A percentile compares a stretch with the other conserved stretches of the same genome.
Evolutionary conservation across 1,140 invertebrate genomes (phyloP).

Genomic region (Brevipalpus yothersi): DNA sequence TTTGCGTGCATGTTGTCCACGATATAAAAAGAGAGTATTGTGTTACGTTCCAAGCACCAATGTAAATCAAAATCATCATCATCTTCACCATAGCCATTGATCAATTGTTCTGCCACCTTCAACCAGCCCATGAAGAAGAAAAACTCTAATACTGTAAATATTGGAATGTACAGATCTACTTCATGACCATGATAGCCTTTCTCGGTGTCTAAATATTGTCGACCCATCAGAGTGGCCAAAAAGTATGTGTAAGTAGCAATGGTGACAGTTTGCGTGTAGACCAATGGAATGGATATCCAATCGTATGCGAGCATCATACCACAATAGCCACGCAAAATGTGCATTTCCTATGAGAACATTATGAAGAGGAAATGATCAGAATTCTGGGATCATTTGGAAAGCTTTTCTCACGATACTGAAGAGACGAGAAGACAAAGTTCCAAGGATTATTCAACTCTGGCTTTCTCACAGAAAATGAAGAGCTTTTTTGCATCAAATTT

Average conservation of each 20-base stretch:
- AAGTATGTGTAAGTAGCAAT: slow-evolving; percentile 49
- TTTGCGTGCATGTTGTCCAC: slow-evolving; percentile 14
- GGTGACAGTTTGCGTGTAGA: slow-evolving; percentile 25
- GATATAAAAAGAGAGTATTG: slow-evolving; percentile 11
- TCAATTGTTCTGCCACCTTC: slow-evolving; percentile 20
- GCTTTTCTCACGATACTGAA: no score
- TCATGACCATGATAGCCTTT: slow-evolving; percentile 15
- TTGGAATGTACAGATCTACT: slow-evolving; percentile 14
- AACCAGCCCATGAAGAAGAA: slow-evolving; percentile 91
- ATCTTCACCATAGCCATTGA: slow-evolving; percentile 26
- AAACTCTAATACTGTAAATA: slow-evolving; percentile 38
- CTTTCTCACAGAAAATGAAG: no score
- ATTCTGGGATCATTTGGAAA: no score
- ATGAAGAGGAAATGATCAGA: no score
- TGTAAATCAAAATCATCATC: slow-evolving; percentile 26
- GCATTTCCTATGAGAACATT: slow-evolving; percentile 14
- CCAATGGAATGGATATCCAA: slow-evolving; percentile 27
- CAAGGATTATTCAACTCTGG: no score
- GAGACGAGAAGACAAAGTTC: no score
- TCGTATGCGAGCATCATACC: slow-evolving; percentile 20
- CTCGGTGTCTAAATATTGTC: slow-evolving; percentile 42
- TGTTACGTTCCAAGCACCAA: slow-evolving; percentile 13
- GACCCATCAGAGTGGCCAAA: slow-evolving; percentile 53
- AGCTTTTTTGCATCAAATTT: no score
- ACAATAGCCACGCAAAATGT: slow-evolving; percentile 20